Evolutionary conservation across 37 sponge, comb jelly and placozoan genomes (phyloP), one percentile per base, ranked within the genome.

Genomic region (Cliona cf. orientalis): DNA sequence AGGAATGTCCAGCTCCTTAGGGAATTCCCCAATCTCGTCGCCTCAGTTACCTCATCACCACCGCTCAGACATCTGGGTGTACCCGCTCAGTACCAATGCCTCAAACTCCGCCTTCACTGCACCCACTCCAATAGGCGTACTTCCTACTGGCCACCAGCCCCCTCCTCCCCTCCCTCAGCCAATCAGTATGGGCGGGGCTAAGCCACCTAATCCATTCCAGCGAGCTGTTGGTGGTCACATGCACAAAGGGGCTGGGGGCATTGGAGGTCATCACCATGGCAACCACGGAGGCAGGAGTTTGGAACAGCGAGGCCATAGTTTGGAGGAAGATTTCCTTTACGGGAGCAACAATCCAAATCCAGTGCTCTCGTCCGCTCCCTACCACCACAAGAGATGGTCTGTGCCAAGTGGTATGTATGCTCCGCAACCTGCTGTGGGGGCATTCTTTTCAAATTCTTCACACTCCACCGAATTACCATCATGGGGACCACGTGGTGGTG

Each of bases 311-410:
- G 14, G 14, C 9, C 9, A 14, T 49, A 49, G 14, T 49, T 49
- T 49, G 5, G 63, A 11, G 7, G 63, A 61, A 28, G 28, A 61
- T 28, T 28, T 6, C 7, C 26, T 7, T 26, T 21, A 6, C n/a
- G 63, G 63, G 12, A 12, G 28, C 60, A n/a, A 33, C 22, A 25
- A 46, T 2, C 61, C 25, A 39, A 75, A 75, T n/a, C n/a, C n/a
- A n/a, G n/a, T n/a, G n/a, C n/a, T n/a, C n/a, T n/a, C n/a, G n/a
- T n/a, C n/a, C n/a, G n/a, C n/a, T n/a, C n/a, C n/a, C n/a, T n/a
- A n/a, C n/a, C n/a, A n/a, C n/a, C n/a, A n/a, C n/a, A n/a, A n/a
- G 60, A 44, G 82, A 45, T 82, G 82, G 82, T 82, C 82, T 42
- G 82, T 82, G 26, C 82, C 82, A 1, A 72, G 64, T 40, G 69